Percentiles rank a stretch among this genome's conserved stretches.
phyloP scores from a whole-genome alignment of 2,113 vertebrate species.

The Nansenia antarctica region DNA sequence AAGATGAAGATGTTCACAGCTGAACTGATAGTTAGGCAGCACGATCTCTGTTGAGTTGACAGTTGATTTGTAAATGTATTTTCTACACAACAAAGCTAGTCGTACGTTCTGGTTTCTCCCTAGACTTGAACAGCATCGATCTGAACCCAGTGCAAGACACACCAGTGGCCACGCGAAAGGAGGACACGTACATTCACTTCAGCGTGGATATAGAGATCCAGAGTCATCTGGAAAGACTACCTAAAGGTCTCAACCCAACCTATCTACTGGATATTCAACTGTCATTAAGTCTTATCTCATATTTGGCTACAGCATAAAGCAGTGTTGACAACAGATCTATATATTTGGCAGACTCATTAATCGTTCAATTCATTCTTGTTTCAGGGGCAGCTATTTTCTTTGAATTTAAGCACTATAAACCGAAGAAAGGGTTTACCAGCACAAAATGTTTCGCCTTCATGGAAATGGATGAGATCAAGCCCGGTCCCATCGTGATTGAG shows the following conservation, averaged over 20 bases:
- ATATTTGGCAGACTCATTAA: neutral
- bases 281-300: neutral
- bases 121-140: conserved; percentile 93
- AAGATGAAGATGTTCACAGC: neutral
- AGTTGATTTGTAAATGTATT: neutral
- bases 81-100: neutral
- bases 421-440: conserved; percentile 97
- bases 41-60: neutral
- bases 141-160: conserved; percentile 95
- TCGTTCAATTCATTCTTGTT: neutral
- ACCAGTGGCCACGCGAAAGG: conserved; percentile 90
- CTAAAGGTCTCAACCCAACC: conserved; percentile 82
- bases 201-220: conserved; percentile 95
- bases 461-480: conserved; percentile 98
- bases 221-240: conserved; percentile 94
- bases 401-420: conserved; percentile 99
- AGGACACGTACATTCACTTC: conserved; percentile 96
- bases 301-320: neutral
- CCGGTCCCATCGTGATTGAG: conserved; percentile 93
- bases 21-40: neutral
- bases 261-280: neutral
- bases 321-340: too few relatives aligned
- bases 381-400: conserved; percentile 98
- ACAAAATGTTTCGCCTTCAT: conserved; percentile 99
- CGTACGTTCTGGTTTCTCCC: conserved; percentile 5